A percentile compares a stretch with the other conserved stretches of the same genome.
These are phyloP conservation scores for Epinotia brunnichana DNA, from an alignment of 2,888 invertebrate genomes.

Conservation along the genomic window DNA sequence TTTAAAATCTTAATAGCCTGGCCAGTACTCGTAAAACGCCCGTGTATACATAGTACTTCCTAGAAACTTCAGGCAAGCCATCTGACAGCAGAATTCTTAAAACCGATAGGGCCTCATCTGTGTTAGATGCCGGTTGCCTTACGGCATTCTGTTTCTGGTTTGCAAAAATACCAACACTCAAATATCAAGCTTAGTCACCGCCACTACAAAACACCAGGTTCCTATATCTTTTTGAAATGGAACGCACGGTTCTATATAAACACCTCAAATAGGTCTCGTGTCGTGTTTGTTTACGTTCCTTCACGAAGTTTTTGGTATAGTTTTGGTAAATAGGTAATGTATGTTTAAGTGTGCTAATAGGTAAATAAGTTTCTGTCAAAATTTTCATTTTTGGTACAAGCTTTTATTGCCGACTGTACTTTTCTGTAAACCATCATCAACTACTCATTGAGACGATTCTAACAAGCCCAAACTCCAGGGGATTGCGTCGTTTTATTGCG, in stretches of 20 bases:
- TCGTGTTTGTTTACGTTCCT: slow-evolving; percentile 29
- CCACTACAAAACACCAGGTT: slow-evolving; percentile 50
- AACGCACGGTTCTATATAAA: slow-evolving; percentile 31
- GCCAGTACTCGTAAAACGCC: slow-evolving; percentile 35
- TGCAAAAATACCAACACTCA: slow-evolving; percentile 56
- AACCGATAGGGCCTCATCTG: neutral
- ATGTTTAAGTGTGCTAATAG: too few species aligned
- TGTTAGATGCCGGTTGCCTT: neutral
- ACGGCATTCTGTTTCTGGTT: neutral
- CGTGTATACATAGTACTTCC: slow-evolving; percentile 46
- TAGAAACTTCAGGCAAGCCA: slow-evolving; percentile 53
- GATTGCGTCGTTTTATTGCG: too few species aligned
- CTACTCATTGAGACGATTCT: too few species aligned
- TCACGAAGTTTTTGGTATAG: slow-evolving; percentile 24
- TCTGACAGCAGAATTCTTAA: slow-evolving; percentile 59
- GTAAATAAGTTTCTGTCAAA: too few species aligned
- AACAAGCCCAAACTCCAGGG: too few species aligned
- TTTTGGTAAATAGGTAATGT: too few species aligned
- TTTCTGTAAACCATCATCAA: too few species aligned
- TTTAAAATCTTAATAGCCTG: slow-evolving; percentile 23
- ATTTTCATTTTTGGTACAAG: too few species aligned
- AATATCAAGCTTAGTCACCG: slow-evolving; percentile 74
- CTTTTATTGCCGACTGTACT: too few species aligned
- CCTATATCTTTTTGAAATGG: slow-evolving; percentile 37
- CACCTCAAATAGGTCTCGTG: slow-evolving; percentile 19